Conservation (phyloP, 2,113 vertebrate species). For the Picathartes gymnocephalus region DNA sequence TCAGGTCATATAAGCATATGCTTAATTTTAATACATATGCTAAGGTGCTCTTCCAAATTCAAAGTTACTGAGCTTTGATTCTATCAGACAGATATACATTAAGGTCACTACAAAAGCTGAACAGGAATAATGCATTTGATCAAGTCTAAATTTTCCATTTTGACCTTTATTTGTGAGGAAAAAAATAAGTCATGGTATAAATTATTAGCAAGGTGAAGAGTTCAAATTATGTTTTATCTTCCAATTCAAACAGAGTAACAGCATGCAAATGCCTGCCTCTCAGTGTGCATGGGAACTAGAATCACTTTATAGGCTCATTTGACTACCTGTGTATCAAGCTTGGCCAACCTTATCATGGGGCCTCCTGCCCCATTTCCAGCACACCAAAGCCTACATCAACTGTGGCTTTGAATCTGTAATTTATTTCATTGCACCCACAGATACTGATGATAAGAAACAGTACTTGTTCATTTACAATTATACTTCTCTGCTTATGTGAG, state of each 20-base stretch:
- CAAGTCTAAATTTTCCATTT: background rate
- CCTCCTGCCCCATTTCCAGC: background rate
- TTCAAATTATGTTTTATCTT: constrained; percentile 29
- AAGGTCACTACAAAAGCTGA: background rate
- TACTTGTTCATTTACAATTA: background rate
- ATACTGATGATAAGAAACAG: background rate
- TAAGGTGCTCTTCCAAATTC: background rate
- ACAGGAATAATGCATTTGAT: background rate
- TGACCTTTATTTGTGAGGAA: background rate
- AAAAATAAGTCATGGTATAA: background rate
- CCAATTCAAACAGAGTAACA: background rate
- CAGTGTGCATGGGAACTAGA: constrained; percentile 10
- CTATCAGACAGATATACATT: background rate
- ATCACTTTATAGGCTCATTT: background rate
- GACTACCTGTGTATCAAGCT: constrained; percentile 21
- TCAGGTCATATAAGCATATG: background rate
- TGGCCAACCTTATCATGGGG: background rate
- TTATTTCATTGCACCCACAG: background rate
- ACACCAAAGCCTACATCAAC: background rate
- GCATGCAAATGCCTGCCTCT: background rate
- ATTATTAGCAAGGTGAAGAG: constrained; percentile 26
- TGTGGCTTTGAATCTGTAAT: background rate
- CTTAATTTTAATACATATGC: background rate
- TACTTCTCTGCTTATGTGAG: background rate
- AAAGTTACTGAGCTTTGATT: background rate